Evolutionary conservation across 92 coral and sea anemone genomes (phyloP), one percentile per base, ranked within the genome.

Genomic region (Phenganax subtilis): DNA sequence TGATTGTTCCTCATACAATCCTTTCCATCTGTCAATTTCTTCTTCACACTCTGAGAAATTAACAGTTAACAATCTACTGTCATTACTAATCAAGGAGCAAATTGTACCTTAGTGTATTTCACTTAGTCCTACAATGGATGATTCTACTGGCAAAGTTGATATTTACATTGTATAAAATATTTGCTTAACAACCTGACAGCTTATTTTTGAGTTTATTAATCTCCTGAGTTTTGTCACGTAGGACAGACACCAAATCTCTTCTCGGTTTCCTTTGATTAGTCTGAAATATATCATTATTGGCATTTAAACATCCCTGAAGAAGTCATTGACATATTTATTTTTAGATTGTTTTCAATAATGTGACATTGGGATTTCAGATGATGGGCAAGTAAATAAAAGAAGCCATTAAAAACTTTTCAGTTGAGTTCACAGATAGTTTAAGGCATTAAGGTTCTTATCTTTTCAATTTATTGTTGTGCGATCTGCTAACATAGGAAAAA

Each of bases 21-120:
- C 83, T 54, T 65, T 79, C 83, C 83, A 79, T 65, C 84, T 90
- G 9, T 72, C 71, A 30, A 89, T 87, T 82, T 89, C 87, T 56
- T 86, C 91, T 54, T 91, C 91, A 81, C 77, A 86, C 57, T 89
- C 93, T 79, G 37, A 71, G 14, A 65, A 72, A 72, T 51, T 71
- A 73, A 55, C 37, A 71, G 29, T 20, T 58, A 57, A 84, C 11
- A 25, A 58, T 53, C 12, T 70, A 28, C 11, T 2, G 4, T 30
- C 27, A 17, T 57, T 15, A 14, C 56, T 72, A 27, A 64, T 64
- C 16, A 63, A 0, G 9, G 28, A 12, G 4, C 61, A 66, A 37
- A 37, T 1, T 37, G 3, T 37, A 5, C 47, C 47, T 37, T 37
- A 37, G 47, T 37, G 47, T 37, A 37, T 37, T 2, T 37, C 47